Conservation (phyloP, 2,797 vertebrate species). For the Halcyon chelicuti region DNA sequence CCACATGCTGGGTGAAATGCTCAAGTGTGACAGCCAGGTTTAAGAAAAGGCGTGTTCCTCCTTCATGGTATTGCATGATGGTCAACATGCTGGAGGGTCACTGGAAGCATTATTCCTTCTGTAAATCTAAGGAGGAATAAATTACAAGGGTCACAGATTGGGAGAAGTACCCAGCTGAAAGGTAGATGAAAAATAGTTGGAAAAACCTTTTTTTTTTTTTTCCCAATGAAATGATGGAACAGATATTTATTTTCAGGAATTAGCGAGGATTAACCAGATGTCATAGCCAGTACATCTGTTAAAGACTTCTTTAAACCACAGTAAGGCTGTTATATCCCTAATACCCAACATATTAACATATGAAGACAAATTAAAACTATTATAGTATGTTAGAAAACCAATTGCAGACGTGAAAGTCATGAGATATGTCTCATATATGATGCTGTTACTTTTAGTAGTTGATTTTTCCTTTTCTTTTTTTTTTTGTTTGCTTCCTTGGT, state of each 20-base stretch:
- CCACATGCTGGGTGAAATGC: neutral
- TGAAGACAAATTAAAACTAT: neutral
- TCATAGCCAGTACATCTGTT: neutral
- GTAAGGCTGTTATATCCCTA: neutral
- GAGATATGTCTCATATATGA: neutral
- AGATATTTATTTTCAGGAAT: neutral
- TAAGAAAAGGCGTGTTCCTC: neutral
- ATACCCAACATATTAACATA: neutral
- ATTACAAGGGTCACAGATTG: neutral
- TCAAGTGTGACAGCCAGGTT: neutral
- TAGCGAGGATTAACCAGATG: neutral
- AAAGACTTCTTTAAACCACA: neutral
- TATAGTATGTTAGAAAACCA: neutral
- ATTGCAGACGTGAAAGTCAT: neutral
- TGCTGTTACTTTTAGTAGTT: neutral
- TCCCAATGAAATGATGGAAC: neutral
- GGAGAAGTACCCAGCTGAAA: neutral
- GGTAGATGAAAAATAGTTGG: neutral
- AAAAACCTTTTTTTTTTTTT: neutral
- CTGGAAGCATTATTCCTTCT: neutral
- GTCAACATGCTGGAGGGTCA: neutral
- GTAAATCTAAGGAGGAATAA: neutral
- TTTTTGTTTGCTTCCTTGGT: neutral
- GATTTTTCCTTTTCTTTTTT: neutral
- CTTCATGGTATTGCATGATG: accelerated